These are phyloP conservation scores for Hydrolagus colliei DNA, from an alignment of 2,797 vertebrate genomes.

Conservation along the genomic window DNA sequence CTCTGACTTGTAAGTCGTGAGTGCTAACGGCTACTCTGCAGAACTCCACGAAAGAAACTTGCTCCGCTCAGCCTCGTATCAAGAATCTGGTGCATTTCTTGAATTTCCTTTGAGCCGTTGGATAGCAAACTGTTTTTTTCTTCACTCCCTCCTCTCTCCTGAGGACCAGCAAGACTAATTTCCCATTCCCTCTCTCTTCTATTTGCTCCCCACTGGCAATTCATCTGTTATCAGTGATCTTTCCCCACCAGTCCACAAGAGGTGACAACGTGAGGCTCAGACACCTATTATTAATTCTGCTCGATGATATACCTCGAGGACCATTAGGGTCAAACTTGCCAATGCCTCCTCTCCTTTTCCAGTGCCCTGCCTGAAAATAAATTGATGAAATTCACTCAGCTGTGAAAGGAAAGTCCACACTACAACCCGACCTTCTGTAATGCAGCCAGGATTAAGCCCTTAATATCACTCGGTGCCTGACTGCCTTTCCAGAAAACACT, in stretches of 20 bases:
- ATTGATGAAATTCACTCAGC: not conserved
- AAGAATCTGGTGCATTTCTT: not conserved
- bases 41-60: no score
- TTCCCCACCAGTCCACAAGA: not conserved
- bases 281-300: constrained; percentile 16
- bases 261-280: not conserved
- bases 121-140: not conserved
- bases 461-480: no score
- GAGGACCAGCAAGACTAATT: not conserved
- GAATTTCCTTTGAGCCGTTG: not conserved
- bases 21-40: no score
- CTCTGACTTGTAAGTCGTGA: no score
- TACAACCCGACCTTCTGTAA: no score
- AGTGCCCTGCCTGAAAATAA: not conserved
- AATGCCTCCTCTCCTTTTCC: not conserved
- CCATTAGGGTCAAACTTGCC: not conserved
- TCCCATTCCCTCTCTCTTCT: not conserved
- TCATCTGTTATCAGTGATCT: not conserved
- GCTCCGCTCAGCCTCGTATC: not conserved
- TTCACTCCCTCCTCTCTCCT: not conserved
- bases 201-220: not conserved
- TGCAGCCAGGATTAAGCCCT: no score
- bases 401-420: no score
- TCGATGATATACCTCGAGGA: not conserved
- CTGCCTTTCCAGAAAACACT: no score